Base-by-base conservation (phyloP, 2,888 invertebrate genomes). In the Sarcophaga variegata region DNA sequence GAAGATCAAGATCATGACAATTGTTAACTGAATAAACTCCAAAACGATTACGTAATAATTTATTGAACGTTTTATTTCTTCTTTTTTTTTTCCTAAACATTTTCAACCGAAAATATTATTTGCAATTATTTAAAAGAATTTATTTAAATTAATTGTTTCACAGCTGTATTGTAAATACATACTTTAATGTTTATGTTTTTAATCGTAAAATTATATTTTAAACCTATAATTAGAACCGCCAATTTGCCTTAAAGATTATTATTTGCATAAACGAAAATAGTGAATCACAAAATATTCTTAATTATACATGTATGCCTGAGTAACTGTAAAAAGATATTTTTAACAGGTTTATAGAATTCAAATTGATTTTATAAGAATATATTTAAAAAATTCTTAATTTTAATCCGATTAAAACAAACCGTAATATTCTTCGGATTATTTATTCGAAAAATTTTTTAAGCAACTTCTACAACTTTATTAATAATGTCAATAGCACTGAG, bases 1-100 rank as follows among this genome's bases (percentile, higher is more conserved):
- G 72, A 76, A 85, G 81, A 85, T 85, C 84, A 85, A 85, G 80
- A 85, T 76, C 84, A 85, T 76, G 83, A 79, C 47, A 70, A 66
- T 71, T 49, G 54, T 71, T 82, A 10, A 67, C 37, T 17, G n/a
- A 67, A 67, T 67, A 67, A 76, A 60, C 59, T 64, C 71, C 14
- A 62, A 80, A 69, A 77, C 66, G n/a, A 71, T 82, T 82, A 77
- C 77, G 71, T 66, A 77, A 82, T 71, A 67, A 60, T 72, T 59
- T 66, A 20, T 72, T 59, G 3, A 72, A 71, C 71, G 37, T 10
- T 37, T 27, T 49, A 45, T 12, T 22, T 49, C 2, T 22, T 22
- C 54, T 37, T 63, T 14, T 27, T 25, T 47, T 63, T 25, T 47
- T 63, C 8, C 37, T 10, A 37, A 54, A 54, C 14, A 17, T 54